Base-by-base conservation (phyloP, 1,140 invertebrate species). In the Limonius californicus region DNA sequence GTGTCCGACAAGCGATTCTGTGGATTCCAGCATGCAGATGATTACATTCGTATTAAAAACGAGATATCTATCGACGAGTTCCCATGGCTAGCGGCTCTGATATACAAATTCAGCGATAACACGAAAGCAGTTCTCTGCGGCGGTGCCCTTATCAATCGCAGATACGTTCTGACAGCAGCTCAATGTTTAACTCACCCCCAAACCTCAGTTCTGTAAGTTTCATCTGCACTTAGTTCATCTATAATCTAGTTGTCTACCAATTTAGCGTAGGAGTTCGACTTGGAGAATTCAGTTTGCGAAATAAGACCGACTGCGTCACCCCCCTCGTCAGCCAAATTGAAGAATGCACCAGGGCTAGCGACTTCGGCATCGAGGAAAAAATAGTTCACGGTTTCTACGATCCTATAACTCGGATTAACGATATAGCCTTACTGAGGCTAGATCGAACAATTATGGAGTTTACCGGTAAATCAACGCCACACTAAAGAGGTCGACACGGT, bases 1-100 rank as follows among this genome's bases (percentile, higher is more conserved):
- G n/a, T 45, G 15, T 45, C 45, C 6, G 45, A 50, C 19, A 50
- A n/a, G n/a, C 4, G 45, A 3, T 50, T 18, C 19, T 50, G 45
- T 21, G 45, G 45, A 12, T 50, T 19, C n/a, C 45, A 50, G 19
- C 45, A 50, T 21, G 2, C 45, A 18, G 45, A 50, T 50, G 45
- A 50, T 50, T 50, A 50, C 14, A 6, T 45, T 18, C 16, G 16
- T 18, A 12, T 3, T 4, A 21, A 21, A 19, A 11, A 39, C n/a
- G 19, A 50, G 8, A 14, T 3, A 18, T 12, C 45, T 8, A 50
- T 50, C 2, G 15, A 50, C 16, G 45, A 50, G 15, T 50, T 50
- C 19, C 45, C 45, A 18, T 50, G 45, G 45, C 19, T 50, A 14
- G 45, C 45, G 3, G 15, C 19, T 18, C 12, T 50, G n/a, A 50